Base-by-base conservation (phyloP, 2,888 invertebrate genomes). In the Eristalis intricaria region DNA sequence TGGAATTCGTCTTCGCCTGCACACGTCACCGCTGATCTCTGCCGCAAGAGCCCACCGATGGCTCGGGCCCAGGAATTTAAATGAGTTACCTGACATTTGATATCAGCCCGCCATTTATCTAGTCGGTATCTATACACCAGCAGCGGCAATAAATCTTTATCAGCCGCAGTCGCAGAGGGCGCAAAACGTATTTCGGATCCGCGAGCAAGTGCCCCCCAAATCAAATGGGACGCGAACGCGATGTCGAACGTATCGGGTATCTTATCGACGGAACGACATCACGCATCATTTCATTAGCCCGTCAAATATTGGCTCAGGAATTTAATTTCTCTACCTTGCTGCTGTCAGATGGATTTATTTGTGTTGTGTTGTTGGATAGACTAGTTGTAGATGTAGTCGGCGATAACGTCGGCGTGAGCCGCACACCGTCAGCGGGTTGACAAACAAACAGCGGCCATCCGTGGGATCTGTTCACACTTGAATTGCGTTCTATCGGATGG, bases 391-490 rank as follows among this genome's bases (percentile, higher is more conserved):
- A 81, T 75, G 56, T 64, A 63, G 75, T 69, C 56, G 32, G 58
- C 74, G 75, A 75, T 81, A 81, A 64, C 68, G 63, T 64, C 75
- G 58, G 56, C 40, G 29, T 26, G 69, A 68, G 50, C 69, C 74
- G 61, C 81, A 81, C 61, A 23, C 40, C 43, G 50, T 50, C 23
- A 69, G 40, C 58, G 60, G 43, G 22, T 32, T 65, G 22, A 79
- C 65, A 71, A 58, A 38, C 32, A 58, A 22, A 26, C 60, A 11
- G 5, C 43, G 66, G 40, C 19, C 19, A 69, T 29, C 19, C 50
- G 50, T 22, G 74, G 60, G 43, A 70, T 43, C 70, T 35, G 69
- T 82, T 82, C 81, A 82, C 81, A 82, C 81, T 82, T 82, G 81
- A 76, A 19, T 70, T 70, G 56, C 63, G 32, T 35, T 70, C 29